A percentile compares a stretch with the other conserved stretches of the same genome.
phyloP scores from a whole-genome alignment of 2,888 invertebrate species.

The Drosophila anomelani region DNA sequence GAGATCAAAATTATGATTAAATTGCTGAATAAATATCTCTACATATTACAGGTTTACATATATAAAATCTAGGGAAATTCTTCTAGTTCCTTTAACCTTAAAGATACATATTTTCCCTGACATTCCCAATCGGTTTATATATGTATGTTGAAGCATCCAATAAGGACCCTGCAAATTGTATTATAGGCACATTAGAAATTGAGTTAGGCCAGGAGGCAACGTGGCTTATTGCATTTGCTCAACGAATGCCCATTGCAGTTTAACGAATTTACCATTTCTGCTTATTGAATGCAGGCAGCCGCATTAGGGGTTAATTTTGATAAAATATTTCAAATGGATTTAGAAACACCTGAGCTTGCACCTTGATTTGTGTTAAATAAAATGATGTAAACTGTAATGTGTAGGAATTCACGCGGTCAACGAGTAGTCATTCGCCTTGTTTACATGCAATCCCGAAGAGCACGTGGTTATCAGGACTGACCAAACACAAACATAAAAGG shows the following conservation, averaged over 20 bases:
- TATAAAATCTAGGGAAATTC: not conserved
- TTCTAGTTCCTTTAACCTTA: not conserved
- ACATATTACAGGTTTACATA: not conserved
- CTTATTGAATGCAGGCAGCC: too few relatives aligned
- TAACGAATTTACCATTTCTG: constrained; percentile 1
- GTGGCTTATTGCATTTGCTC: constrained; percentile 9
- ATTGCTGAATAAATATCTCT: not conserved
- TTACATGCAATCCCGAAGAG: constrained; percentile 8
- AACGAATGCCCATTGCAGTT: constrained; percentile 4
- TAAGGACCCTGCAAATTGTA: constrained; percentile 7
- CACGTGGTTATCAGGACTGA: constrained; percentile 20
- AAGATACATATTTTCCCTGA: not conserved
- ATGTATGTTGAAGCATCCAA: not conserved
- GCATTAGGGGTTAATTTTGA: not conserved
- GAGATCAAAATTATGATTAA: not conserved
- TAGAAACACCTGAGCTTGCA: too few relatives aligned
- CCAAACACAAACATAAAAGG: constrained; percentile 28
- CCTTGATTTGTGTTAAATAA: too few relatives aligned
- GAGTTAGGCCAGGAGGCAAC: constrained; percentile 5
- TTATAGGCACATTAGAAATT: constrained; percentile 12
- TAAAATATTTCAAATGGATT: not conserved
- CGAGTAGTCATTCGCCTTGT: not conserved
- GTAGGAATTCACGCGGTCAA: not conserved
- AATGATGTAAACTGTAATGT: too few relatives aligned
- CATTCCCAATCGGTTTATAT: not conserved